Base-by-base conservation (phyloP, 2,888 invertebrate genomes). In the Ophioninae sp. region DNA sequence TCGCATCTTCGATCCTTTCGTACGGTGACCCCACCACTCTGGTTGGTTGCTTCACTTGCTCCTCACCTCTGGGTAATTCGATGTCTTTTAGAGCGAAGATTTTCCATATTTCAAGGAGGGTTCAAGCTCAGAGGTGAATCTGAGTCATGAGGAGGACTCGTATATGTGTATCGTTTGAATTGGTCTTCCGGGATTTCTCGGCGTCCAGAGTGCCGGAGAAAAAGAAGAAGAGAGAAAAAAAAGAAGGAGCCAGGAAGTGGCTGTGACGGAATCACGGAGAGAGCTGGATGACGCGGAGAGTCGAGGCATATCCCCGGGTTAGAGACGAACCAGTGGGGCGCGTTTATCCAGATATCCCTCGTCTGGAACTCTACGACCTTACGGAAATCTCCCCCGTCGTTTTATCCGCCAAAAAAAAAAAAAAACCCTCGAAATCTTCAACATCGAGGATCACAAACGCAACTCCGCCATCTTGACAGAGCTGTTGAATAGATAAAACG, bases 21-120 rank as follows among this genome's bases (percentile, higher is more conserved):
- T 74, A 44, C 41, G n/a, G n/a, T n/a, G n/a, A 39, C 61, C 64
- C 59, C 59, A 2, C 0, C n/a, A 7, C 59, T 50, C 50, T 50
- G 8, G 17, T 73, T 50, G n/a, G 56, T 67, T 86, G 86, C 88
- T 87, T 87, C 89, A 21, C 62, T 23, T 20, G 87, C 79, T 87
- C 81, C 85, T 88, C 89, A 89, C 90, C 90, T 89, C 86, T 86
- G 88, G 90, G 88, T 91, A 89, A 89, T 89, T 90, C 90, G 86
- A 87, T 2, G 61, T 88, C 87, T 87, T 91, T 91, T 90, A 89
- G 89, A 90, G 85, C 85, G 88, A 85, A 68, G 30, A 89, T 84
- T 90, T 89, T 91, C 89, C 90, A 91, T 90, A 91, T 91, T 91
- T 91, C 88, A 88, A 87, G 76, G 82, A 83, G 83, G 50, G 74